Evolutionary conservation across 2,797 vertebrate species (phyloP).

Genomic region (Eutrigla gurnardus): DNA sequence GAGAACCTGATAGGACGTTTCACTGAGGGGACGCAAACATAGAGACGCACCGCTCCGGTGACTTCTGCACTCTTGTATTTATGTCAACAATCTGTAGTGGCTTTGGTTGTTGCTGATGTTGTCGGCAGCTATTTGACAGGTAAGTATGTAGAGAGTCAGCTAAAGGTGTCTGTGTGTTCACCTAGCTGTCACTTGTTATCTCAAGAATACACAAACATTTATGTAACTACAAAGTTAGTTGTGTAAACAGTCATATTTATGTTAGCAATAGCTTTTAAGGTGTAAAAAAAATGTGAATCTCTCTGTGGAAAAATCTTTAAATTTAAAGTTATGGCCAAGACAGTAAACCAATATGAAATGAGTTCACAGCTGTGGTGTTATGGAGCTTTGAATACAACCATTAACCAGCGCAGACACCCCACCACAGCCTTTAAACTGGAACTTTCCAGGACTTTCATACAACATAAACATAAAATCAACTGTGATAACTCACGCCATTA

Average conservation of each 20-base stretch:
- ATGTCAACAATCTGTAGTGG: neutral
- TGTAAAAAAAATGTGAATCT: neutral
- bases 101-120: neutral
- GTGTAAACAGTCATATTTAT: neutral
- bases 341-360: neutral
- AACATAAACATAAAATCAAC: conserved; percentile 28
- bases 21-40: neutral
- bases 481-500: neutral
- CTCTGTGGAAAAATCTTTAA: neutral
- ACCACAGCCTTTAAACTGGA: conserved; percentile 49
- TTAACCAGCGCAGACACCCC: conserved; percentile 54
- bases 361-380: conserved; percentile 18
- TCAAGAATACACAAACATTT: neutral
- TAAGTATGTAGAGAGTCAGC: conserved; percentile 4
- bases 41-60: neutral
- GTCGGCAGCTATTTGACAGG: neutral
- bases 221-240: neutral
- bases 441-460: conserved; percentile 32
- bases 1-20: conserved; percentile 53
- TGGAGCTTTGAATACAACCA: conserved; percentile 39
- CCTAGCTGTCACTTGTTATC: neutral
- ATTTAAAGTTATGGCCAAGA: neutral
- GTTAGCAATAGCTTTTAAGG: neutral
- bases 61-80: neutral
- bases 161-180: neutral